Conservation (phyloP, 2,888 invertebrate genomes). For the Hyalella azteca region DNA sequence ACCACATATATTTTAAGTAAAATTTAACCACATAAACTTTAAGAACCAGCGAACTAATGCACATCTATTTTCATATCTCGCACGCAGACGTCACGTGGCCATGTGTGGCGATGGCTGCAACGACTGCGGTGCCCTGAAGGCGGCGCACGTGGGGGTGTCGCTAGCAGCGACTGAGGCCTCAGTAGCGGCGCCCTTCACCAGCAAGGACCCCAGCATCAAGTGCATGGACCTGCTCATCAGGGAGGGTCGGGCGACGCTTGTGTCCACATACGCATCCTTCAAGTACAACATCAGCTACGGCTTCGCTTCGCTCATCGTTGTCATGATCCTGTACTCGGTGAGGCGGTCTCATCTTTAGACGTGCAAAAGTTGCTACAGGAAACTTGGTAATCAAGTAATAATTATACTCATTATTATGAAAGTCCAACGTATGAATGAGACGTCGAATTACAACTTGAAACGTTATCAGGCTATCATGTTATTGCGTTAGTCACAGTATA, state of each 20-base stretch:
- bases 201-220: constrained; percentile 59
- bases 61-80: too few species aligned
- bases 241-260: constrained; percentile 65
- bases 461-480: too few species aligned
- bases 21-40: too few species aligned
- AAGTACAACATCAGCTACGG: constrained; percentile 66
- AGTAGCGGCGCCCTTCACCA: constrained; percentile 62
- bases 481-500: too few species aligned
- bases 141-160: constrained; percentile 65
- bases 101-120: constrained; percentile 67
- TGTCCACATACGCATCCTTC: constrained; percentile 66
- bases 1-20: too few species aligned
- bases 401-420: too few species aligned
- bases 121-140: constrained; percentile 65
- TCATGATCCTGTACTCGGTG: constrained; percentile 65
- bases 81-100: constrained; percentile 67
- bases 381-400: too few species aligned
- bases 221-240: constrained; percentile 60
- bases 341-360: too few species aligned
- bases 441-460: too few species aligned
- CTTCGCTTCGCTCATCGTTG: constrained; percentile 65
- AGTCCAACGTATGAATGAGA: too few species aligned
- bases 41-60: too few species aligned
- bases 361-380: too few species aligned
- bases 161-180: constrained; percentile 63